These are phyloP conservation scores for Graptemys geographica DNA, from an alignment of 2,797 vertebrate genomes.

Conservation along the genomic window DNA sequence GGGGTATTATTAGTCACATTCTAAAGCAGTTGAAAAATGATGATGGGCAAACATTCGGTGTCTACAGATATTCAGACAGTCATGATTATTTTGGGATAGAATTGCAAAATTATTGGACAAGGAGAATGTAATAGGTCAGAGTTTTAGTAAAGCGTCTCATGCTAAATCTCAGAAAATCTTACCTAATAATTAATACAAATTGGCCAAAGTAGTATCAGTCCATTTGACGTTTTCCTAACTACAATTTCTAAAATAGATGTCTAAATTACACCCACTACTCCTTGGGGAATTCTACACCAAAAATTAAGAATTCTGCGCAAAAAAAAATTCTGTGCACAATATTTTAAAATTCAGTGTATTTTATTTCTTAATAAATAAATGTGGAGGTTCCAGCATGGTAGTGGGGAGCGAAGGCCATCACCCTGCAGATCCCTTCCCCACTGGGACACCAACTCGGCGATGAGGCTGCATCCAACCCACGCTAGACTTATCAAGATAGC, in stretches of 20 bases:
- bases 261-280: neutral
- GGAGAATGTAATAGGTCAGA: neutral
- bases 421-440: no score
- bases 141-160: constrained; percentile 1
- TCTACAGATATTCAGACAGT: neutral
- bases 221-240: neutral
- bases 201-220: neutral
- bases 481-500: no score
- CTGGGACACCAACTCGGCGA: no score
- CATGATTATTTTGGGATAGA: neutral
- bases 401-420: no score
- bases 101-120: constrained; percentile 28
- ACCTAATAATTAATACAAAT: constrained; percentile 6
- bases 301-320: no score
- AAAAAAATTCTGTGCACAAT: no score
- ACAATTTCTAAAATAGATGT: neutral
- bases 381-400: no score
- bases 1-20: constrained; percentile 1
- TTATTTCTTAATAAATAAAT: no score
- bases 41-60: neutral
- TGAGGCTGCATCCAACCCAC: no score
- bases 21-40: constrained; percentile 10
- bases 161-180: neutral
- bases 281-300: no score
- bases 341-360: no score